Conservation (phyloP, 1,140 invertebrate species). For the Drosophila persimilis region DNA sequence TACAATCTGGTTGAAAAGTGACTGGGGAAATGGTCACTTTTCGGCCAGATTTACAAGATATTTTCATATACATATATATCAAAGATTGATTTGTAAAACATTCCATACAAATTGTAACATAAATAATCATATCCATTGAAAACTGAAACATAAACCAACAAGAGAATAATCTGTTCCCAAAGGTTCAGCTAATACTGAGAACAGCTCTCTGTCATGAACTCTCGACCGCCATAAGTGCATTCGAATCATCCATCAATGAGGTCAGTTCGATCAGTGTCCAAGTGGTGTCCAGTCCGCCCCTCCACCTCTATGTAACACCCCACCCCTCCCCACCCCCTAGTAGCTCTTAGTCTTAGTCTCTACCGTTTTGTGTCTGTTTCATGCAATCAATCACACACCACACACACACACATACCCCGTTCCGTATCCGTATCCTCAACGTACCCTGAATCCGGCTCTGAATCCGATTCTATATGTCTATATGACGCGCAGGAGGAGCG, state of each 20-base stretch:
- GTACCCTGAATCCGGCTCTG: not conserved
- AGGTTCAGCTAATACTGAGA: slow-evolving; percentile 79
- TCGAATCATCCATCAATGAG: slow-evolving; percentile 71
- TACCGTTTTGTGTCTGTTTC: slow-evolving; percentile 43
- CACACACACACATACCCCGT: slow-evolving; percentile 4
- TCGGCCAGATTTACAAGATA: not conserved
- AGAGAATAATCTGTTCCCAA: slow-evolving; percentile 39
- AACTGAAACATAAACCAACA: slow-evolving; percentile 22
- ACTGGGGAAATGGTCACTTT: slow-evolving; percentile 4
- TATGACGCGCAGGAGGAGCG: slow-evolving; percentile 85
- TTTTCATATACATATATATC: slow-evolving; percentile 13
- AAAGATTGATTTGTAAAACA: not conserved
- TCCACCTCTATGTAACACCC: slow-evolving; percentile 5
- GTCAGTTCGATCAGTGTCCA: slow-evolving; percentile 72
- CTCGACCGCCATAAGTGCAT: slow-evolving; percentile 77
- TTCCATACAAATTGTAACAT: slow-evolving; percentile 16
- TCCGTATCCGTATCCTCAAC: too few relatives aligned
- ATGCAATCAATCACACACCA: slow-evolving; percentile 14
- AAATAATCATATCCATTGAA: slow-evolving; percentile 35
- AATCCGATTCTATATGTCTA: slow-evolving; percentile 26
- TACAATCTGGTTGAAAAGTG: slow-evolving; percentile 55
- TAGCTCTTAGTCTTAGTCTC: slow-evolving; percentile 38
- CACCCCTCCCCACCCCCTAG: slow-evolving; percentile 1
- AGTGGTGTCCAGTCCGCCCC: slow-evolving; percentile 9
- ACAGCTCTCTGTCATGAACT: slow-evolving; percentile 79